A percentile compares a stretch with the other conserved stretches of the same genome.
Conservation (phyloP, 2,797 vertebrate genomes). For the Coregonus ussuriensis region DNA sequence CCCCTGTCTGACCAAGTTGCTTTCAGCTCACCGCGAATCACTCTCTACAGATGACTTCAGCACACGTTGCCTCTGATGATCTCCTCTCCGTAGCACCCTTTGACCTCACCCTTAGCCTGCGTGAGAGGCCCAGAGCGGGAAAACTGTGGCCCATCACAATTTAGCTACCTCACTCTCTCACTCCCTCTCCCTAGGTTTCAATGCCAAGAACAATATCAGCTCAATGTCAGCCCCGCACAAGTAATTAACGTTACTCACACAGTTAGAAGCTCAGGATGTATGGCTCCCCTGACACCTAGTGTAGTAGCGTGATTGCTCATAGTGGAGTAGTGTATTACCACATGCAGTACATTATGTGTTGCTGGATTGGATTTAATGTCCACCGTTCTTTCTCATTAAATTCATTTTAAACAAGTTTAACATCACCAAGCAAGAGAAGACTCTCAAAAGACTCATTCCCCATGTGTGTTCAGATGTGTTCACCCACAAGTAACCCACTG, state of each 20-base stretch:
- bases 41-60: slow-evolving; percentile 67
- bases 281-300: slow-evolving; percentile 62
- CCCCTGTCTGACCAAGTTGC: slow-evolving; percentile 66
- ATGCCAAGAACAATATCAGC: slow-evolving; percentile 73
- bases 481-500: slow-evolving; percentile 38
- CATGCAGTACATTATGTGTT: slow-evolving; percentile 63
- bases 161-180: slow-evolving; percentile 55
- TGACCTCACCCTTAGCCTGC: slow-evolving; percentile 65
- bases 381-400: slow-evolving; percentile 62
- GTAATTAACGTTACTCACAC: slow-evolving; percentile 57
- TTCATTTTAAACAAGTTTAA: slow-evolving; percentile 56
- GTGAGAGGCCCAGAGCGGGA: slow-evolving; percentile 55
- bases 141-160: slow-evolving; percentile 66
- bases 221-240: slow-evolving; percentile 54
- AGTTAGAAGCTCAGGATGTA: slow-evolving; percentile 52
- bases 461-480: slow-evolving; percentile 40
- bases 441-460: slow-evolving; percentile 33
- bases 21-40: slow-evolving; percentile 66
- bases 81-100: slow-evolving; percentile 58
- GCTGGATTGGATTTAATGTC: slow-evolving; percentile 65
- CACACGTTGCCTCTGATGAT: slow-evolving; percentile 59
- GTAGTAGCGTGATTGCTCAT: slow-evolving; percentile 59
- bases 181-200: slow-evolving; percentile 39
- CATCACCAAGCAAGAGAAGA: slow-evolving; percentile 42
- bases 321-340: slow-evolving; percentile 61